phyloP scores from a whole-genome alignment of 2,797 vertebrate species.

The Eremophila alpestris region DNA sequence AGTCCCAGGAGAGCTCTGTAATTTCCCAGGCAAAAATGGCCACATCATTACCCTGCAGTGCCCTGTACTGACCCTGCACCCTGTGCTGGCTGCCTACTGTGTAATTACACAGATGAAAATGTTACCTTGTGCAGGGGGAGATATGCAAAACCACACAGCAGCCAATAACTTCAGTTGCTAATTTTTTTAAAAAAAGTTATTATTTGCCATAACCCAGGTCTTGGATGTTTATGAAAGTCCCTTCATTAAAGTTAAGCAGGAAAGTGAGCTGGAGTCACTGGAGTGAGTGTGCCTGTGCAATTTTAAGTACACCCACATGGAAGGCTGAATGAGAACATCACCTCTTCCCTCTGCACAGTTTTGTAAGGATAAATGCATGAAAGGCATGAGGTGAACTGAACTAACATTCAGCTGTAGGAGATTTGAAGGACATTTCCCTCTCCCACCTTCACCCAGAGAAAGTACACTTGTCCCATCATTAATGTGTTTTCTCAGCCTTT shows the following conservation, averaged over 20 bases:
- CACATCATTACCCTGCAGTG: slow-evolving; percentile 66
- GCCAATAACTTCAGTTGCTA: background rate
- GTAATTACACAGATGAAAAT: slow-evolving; percentile 67
- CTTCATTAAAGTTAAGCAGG: background rate
- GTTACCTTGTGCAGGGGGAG: background rate
- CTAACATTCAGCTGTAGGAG: background rate
- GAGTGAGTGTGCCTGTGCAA: accelerated
- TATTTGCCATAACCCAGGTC: background rate
- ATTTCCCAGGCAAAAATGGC: slow-evolving; percentile 71
- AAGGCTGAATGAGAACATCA: background rate
- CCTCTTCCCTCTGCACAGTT: background rate
- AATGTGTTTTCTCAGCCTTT: slow-evolving; percentile 30
- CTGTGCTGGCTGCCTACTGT: background rate
- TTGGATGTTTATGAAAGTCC: background rate
- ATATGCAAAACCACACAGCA: background rate
- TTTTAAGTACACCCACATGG: background rate
- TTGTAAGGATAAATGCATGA: background rate
- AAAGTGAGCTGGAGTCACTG: background rate
- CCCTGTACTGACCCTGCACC: slow-evolving; percentile 48
- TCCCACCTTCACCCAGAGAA: background rate
- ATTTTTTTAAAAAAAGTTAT: background rate
- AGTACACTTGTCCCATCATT: background rate
- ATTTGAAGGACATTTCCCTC: background rate
- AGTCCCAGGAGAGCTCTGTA: slow-evolving; percentile 57
- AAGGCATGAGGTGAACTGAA: background rate